Evolutionary conservation across 2,797 vertebrate species (phyloP), one percentile per base, ranked within the genome.

Genomic region (Sylvilagus floridanus): DNA sequence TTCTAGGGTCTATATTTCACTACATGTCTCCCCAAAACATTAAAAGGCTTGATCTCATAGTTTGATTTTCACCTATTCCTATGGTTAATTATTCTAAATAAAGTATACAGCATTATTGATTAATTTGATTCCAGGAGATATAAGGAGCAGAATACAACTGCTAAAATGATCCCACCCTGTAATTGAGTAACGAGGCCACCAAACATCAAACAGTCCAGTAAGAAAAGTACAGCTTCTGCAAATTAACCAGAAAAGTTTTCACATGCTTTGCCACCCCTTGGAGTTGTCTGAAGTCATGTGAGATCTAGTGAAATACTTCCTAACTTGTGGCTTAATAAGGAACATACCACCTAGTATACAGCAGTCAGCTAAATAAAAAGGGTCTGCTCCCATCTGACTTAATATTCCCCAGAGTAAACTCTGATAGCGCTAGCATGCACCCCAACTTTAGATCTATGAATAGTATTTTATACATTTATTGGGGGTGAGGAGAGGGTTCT

Each of bases 31-130:
- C 26, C 87, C 91, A 88, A 78, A 71, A 65, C 47, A 83, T 42
- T 84, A 92, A 90, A 96, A 91, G 62, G 32, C 75, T 76, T 96
- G 47, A 91, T 57, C 89, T 89, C 21, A 63, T 60, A 47, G 42
- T 57, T 91, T 82, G 19, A 26, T 76, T 84, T 92, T 69, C 86
- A 73, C 30, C 71, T 62, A 54, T 52, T 10, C 24, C 37, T 60
- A 63, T 0, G 79, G 21, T 68, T 90, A 95, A 71, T 72, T 47
- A 81, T n/a, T 77, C 69, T 88, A 91, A 88, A 90, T 76, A 76
- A 62, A 88, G 30, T 42, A 4, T n/a, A 79, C 62, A 89, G 19
- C 42, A 82, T 37, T n/a, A n/a, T n/a, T n/a, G n/a, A n/a, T 91
- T 88, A 63, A 78, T 81, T 90, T 91, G 87, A 87, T 35, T 84